A percentile compares a stretch with the other conserved stretches of the same genome.
phyloP scores from a whole-genome alignment of 1,140 invertebrate species.

The Aphaenogaster rudis region DNA sequence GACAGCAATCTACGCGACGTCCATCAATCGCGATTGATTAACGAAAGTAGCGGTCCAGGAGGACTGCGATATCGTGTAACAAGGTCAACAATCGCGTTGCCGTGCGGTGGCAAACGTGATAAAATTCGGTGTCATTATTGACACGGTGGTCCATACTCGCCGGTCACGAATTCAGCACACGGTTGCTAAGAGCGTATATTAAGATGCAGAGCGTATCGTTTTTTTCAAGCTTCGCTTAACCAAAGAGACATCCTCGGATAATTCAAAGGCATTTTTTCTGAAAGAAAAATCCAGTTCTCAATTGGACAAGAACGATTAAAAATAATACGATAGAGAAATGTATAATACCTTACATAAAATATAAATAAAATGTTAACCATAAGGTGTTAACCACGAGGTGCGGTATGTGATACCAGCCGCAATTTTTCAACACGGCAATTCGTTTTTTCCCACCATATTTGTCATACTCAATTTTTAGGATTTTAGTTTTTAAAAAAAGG shows the following conservation, averaged over 20 bases:
- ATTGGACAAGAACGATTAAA: not conserved
- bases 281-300: not conserved
- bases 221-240: not conserved
- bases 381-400: too few species aligned
- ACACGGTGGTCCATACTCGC: not conserved
- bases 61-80: slow-evolving; percentile 1
- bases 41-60: slow-evolving; percentile 43
- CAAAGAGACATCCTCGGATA: not conserved
- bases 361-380: not conserved
- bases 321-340: not conserved
- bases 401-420: too few species aligned
- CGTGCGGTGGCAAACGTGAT: not conserved
- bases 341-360: not conserved
- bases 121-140: not conserved
- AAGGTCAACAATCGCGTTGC: slow-evolving; percentile 35
- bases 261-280: not conserved
- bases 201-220: slow-evolving; percentile 1
- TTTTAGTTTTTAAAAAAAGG: too few species aligned
- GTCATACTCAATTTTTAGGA: too few species aligned
- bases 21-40: slow-evolving; percentile 56
- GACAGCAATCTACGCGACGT: slow-evolving; percentile 28
- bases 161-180: not conserved
- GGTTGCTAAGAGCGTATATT: not conserved
- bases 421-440: too few species aligned
- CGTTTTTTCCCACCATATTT: too few species aligned